Evolutionary conservation across 2,888 invertebrate genomes (phyloP).

Genomic region (Diplolepis rosae): DNA sequence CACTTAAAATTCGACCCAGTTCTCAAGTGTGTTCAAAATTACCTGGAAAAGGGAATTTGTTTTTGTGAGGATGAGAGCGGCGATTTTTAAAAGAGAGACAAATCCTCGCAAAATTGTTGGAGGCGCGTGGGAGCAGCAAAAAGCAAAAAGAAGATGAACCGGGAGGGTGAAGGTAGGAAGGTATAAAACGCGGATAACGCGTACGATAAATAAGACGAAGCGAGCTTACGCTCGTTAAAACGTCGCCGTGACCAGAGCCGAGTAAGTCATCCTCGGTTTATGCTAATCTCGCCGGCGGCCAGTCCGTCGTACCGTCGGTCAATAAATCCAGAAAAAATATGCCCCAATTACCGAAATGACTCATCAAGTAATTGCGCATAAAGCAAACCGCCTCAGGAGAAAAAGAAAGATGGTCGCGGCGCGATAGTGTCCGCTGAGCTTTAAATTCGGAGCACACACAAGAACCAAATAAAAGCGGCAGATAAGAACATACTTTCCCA

Average conservation of each 20-base stretch:
- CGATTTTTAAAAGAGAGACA: conserved; percentile 15
- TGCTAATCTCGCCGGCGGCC: conserved; percentile 59
- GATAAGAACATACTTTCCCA: conserved; percentile 67
- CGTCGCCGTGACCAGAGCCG: conserved; percentile 55
- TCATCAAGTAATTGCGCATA: conserved; percentile 71
- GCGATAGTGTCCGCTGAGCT: conserved; percentile 45
- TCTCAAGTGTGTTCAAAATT: conserved; percentile 3
- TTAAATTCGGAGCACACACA: conserved; percentile 65
- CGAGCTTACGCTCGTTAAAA: conserved; percentile 65
- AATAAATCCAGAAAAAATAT: conserved; percentile 69
- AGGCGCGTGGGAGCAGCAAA: conserved; percentile 32
- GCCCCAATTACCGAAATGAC: conserved; percentile 71
- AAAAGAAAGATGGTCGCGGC: conserved; percentile 53
- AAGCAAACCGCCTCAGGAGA: conserved; percentile 56
- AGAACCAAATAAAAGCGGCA: conserved; percentile 55
- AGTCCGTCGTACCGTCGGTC: conserved; percentile 45
- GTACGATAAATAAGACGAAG: conserved; percentile 60
- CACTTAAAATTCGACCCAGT: background rate
- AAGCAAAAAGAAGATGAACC: conserved; percentile 31
- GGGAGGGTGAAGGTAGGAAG: conserved; percentile 35
- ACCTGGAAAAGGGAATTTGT: background rate
- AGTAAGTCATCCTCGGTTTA: conserved; percentile 65
- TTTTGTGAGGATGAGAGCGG: background rate
- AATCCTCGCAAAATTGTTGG: conserved; percentile 20
- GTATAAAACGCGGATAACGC: conserved; percentile 52